These are phyloP conservation scores for Chymomyza caudatula DNA, from an alignment of 2,888 invertebrate species.

Conservation along the genomic window DNA sequence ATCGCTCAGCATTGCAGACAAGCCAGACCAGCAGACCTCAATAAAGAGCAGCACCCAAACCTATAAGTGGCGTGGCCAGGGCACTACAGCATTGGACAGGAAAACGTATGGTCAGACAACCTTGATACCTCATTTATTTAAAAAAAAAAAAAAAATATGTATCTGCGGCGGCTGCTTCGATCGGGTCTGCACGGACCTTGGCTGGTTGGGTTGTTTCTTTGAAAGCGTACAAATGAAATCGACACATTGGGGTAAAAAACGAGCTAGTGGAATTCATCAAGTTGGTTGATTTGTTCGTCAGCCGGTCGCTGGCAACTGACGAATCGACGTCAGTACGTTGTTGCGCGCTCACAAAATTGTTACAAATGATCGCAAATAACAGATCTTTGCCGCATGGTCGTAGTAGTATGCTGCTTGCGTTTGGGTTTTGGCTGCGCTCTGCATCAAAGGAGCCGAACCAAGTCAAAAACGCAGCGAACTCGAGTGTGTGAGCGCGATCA, in stretches of 20 bases:
- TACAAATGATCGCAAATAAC: slow-evolving; percentile 79
- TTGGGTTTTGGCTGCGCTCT: slow-evolving; percentile 30
- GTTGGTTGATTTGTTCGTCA: slow-evolving; percentile 4
- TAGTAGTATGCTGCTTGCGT: slow-evolving; percentile 11
- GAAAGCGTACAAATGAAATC: slow-evolving; percentile 63
- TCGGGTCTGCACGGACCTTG: slow-evolving; percentile 27
- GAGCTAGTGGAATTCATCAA: slow-evolving; percentile 41
- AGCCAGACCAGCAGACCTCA: slow-evolving; percentile 1
- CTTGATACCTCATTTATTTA: slow-evolving; percentile 78
- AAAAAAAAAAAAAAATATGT: slow-evolving; percentile 34
- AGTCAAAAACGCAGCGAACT: neutral
- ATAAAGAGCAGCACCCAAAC: neutral
- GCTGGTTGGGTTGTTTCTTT: slow-evolving; percentile 27
- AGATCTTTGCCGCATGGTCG: slow-evolving; percentile 73
- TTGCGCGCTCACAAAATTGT: slow-evolving; percentile 70
- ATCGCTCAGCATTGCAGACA: slow-evolving; percentile 55
- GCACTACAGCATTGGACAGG: slow-evolving; percentile 44
- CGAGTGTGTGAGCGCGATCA: slow-evolving; percentile 13
- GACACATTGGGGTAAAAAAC: slow-evolving; percentile 57
- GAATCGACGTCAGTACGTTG: slow-evolving; percentile 45
- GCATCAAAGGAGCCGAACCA: slow-evolving; percentile 73
- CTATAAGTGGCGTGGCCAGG: neutral
- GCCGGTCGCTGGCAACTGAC: slow-evolving; percentile 34
- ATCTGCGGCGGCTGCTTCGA: slow-evolving; percentile 35
- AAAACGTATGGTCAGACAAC: slow-evolving; percentile 73